Evolutionary conservation across 2,888 invertebrate genomes (phyloP), one percentile per base, ranked within the genome.

Genomic region (Ormia ochracea): DNA sequence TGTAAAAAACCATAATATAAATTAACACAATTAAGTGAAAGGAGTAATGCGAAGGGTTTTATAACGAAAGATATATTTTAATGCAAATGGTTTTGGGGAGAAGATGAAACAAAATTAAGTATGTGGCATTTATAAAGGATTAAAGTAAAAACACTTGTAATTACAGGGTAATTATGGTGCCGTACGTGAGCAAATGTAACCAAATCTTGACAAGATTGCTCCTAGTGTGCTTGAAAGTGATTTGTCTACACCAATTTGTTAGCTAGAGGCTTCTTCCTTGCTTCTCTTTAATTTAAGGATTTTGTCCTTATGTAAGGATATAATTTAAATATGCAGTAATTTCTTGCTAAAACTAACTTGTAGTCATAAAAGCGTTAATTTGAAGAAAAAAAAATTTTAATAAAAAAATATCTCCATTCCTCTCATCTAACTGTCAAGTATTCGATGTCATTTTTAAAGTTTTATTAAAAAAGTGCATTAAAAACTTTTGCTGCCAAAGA

Each of bases 391-490:
- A 6, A 1, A 23, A 19, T 52, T n/a, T n/a, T 23, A 31, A 45
- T 28, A 17, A 58, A 54, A 5, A 52, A 65, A 26, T 19, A 43
- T n/a, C n/a, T n/a, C n/a, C 4, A 19, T 38, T 36, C 23, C 43
- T 61, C 61, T 69, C 52, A 61, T 45, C 36, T 52, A 61, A 68
- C 61, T 69, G 68, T 68, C 75, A 75, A 69, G 61, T 54, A 54
- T 61, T 61, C 43, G 54, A 61, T 76, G 75, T 61, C 68, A 61
- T 45, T 61, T 54, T 54, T 59, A 54, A 76, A 69, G 52, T 76
- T 76, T 68, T 76, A 76, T 68, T 76, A 76, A 69, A 69, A 76
- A 76, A 69, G 43, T 68, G 75, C 75, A 76, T 76, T 68, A 76
- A 68, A 58, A 75, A 75, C 33, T 68, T 75, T 68, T 36, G 23